phyloP scores from a whole-genome alignment of 2,888 invertebrate genomes.

The Emmelina monodactyla region DNA sequence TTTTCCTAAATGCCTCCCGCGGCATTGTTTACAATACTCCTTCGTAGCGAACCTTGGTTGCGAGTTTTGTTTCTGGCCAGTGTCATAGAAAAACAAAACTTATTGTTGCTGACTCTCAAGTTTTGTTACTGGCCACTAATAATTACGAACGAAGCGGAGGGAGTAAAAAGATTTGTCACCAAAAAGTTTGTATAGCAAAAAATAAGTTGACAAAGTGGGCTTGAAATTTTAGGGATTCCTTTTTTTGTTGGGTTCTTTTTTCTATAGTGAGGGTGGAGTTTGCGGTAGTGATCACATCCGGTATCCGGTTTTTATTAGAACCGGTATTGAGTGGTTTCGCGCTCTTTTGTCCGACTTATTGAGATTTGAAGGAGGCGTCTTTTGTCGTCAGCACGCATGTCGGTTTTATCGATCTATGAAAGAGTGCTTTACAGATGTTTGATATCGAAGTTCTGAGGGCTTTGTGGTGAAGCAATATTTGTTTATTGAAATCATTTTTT shows the following conservation, averaged over 20 bases:
- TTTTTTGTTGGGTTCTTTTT: slow-evolving; percentile 29
- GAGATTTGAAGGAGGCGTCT: slow-evolving; percentile 29
- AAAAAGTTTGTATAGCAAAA: slow-evolving; percentile 13
- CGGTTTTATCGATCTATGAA: slow-evolving; percentile 3
- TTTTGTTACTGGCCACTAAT: too few relatives aligned
- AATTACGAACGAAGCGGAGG: too few relatives aligned
- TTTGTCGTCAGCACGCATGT: slow-evolving; percentile 26
- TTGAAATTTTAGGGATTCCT: slow-evolving; percentile 29
- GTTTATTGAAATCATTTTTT: too few relatives aligned
- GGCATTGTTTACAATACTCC: not conserved
- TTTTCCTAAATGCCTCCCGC: not conserved
- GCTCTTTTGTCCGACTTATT: slow-evolving; percentile 40
- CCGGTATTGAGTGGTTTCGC: slow-evolving; percentile 54
- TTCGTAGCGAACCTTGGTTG: too few relatives aligned
- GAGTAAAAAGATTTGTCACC: not conserved
- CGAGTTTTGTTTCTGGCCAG: too few relatives aligned
- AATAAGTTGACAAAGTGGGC: slow-evolving; percentile 30
- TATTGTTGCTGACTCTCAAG: too few relatives aligned
- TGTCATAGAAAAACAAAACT: too few relatives aligned
- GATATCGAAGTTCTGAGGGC: too few relatives aligned
- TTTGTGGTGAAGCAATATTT: too few relatives aligned
- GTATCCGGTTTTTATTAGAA: slow-evolving; percentile 57
- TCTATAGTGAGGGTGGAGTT: slow-evolving; percentile 27
- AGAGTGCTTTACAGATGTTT: too few relatives aligned
- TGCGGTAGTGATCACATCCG: slow-evolving; percentile 45